Conservation (phyloP, 2,888 invertebrate species). For the Emmelina monodactyla region DNA sequence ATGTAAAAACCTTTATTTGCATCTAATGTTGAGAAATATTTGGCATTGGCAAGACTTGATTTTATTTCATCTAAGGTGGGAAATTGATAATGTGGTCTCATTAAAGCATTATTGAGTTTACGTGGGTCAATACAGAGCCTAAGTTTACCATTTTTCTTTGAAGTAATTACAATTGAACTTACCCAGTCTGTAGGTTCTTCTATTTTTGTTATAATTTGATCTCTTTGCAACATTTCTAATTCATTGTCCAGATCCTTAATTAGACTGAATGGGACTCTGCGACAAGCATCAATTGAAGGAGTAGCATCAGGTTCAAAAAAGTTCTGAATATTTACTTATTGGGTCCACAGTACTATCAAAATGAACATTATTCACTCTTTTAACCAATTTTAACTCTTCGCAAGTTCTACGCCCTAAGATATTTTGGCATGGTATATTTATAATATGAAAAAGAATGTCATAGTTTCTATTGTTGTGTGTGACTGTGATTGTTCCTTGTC, state of each 20-base stretch:
- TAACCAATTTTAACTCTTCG: neutral
- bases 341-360: neutral
- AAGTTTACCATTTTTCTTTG: conserved; percentile 15
- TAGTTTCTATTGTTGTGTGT: neutral
- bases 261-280: neutral
- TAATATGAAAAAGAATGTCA: neutral
- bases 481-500: neutral
- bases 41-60: conserved; percentile 8
- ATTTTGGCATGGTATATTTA: conserved; percentile 2
- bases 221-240: neutral
- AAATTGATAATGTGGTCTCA: conserved; percentile 17
- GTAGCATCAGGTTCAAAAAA: neutral
- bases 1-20: conserved; percentile 18
- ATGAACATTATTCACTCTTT: neutral
- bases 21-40: conserved; percentile 15
- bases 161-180: conserved; percentile 12
- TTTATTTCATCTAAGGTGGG: conserved; percentile 16
- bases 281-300: neutral
- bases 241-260: neutral
- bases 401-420: neutral
- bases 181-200: conserved; percentile 16
- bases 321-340: neutral
- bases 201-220: neutral
- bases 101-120: conserved; percentile 16
- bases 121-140: conserved; percentile 18